Percentiles rank a stretch among this genome's conserved stretches.
Conservation (phyloP, 1,140 invertebrate genomes). For the Hyles vespertilio region DNA sequence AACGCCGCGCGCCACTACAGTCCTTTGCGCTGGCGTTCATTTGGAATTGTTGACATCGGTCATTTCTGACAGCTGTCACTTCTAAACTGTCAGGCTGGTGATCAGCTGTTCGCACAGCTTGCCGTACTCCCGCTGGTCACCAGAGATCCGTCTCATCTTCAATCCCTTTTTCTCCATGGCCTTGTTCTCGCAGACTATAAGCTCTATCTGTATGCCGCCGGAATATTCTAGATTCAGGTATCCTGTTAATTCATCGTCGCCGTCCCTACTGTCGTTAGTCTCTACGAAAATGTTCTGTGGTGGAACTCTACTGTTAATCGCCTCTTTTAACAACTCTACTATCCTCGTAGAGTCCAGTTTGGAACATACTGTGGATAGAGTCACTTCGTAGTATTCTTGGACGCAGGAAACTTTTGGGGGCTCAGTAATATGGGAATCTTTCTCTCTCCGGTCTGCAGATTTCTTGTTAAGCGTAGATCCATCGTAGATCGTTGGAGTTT, state of each 20-base stretch:
- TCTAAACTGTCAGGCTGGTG: conserved; percentile 87
- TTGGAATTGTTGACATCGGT: no score
- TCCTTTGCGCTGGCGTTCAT: no score
- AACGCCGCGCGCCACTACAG: no score
- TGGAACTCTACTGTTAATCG: conserved; percentile 86
- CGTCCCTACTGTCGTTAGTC: conserved; percentile 49
- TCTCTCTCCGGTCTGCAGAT: conserved; percentile 47
- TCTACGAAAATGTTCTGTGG: conserved; percentile 82
- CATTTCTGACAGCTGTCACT: conserved; percentile 2
- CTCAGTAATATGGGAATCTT: conserved; percentile 69
- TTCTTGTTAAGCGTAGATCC: conserved; percentile 62
- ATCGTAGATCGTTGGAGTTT: conserved; percentile 65
- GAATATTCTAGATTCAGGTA: conserved; percentile 86
- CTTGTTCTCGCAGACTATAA: conserved; percentile 87
- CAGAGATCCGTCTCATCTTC: conserved; percentile 93
- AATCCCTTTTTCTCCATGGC: conserved; percentile 87
- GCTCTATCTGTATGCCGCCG: conserved; percentile 90
- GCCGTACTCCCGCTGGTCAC: conserved; percentile 92
- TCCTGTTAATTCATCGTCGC: conserved; percentile 55
- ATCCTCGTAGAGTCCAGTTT: conserved; percentile 87
- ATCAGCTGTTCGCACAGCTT: conserved; percentile 94
- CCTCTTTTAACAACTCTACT: conserved; percentile 87
- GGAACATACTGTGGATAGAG: conserved; percentile 87
- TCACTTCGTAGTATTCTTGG: conserved; percentile 81
- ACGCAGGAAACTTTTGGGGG: conserved; percentile 57